Conservation (phyloP, 2,113 vertebrate species). For the Muntiacus reevesi region DNA sequence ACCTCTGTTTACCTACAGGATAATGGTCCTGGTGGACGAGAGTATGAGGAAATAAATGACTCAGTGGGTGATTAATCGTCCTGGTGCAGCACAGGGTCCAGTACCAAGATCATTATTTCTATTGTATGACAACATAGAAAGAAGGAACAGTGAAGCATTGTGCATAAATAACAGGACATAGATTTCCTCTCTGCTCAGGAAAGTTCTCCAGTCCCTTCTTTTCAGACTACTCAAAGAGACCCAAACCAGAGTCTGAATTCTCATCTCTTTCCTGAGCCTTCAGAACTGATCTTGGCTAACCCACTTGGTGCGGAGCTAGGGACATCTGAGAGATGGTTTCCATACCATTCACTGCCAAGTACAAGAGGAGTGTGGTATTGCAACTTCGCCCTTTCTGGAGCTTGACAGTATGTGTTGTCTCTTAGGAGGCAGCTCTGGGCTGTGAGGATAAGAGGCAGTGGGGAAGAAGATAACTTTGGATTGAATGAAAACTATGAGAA, state of each 20-base stretch:
- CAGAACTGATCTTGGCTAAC: not conserved
- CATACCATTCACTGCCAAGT: not conserved
- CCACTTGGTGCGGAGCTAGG: not conserved
- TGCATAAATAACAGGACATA: constrained; percentile 64
- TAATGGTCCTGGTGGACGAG: constrained; percentile 67
- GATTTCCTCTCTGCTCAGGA: constrained; percentile 21
- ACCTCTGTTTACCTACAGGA: constrained; percentile 75
- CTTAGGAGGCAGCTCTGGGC: not conserved
- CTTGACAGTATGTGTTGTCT: not conserved
- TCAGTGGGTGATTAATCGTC: constrained; percentile 68
- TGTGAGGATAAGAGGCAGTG: not conserved
- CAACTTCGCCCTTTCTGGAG: not conserved
- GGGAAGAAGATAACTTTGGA: not conserved
- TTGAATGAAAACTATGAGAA: not conserved
- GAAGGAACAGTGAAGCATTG: constrained; percentile 16
- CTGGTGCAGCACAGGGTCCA: constrained; percentile 41
- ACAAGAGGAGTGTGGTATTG: not conserved
- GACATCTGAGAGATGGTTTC: not conserved
- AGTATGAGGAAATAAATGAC: constrained; percentile 66
- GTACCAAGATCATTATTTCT: constrained; percentile 72
- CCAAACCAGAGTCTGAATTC: not conserved
- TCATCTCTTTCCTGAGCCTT: not conserved
- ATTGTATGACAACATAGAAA: constrained; percentile 63
- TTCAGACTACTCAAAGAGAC: not conserved
- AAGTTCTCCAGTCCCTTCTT: not conserved